These are phyloP conservation scores for Triplophysa bombifrons DNA, from an alignment of 2,797 vertebrate species.

Conservation along the genomic window DNA sequence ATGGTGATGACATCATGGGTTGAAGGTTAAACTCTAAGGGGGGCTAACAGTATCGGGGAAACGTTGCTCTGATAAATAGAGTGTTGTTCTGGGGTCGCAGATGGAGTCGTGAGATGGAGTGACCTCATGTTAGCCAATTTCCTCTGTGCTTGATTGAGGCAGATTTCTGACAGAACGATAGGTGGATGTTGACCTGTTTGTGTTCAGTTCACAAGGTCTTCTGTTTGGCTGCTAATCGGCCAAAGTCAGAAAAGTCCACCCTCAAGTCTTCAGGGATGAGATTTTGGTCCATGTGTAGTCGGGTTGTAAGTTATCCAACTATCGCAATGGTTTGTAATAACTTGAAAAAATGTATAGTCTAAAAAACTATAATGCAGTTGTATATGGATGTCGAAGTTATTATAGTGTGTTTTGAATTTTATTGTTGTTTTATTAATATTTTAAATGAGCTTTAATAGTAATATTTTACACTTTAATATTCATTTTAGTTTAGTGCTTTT, in stretches of 20 bases:
- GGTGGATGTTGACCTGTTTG: background rate
- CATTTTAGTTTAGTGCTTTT: too few species aligned
- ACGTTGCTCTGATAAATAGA: constrained; percentile 38
- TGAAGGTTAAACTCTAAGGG: constrained; percentile 66
- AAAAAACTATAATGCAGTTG: too few species aligned
- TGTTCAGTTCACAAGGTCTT: too few species aligned
- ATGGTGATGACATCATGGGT: constrained; percentile 70
- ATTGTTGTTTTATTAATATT: too few species aligned
- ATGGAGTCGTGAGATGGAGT: constrained; percentile 52
- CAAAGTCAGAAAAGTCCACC: background rate
- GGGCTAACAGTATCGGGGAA: constrained; percentile 55
- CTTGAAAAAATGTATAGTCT: too few species aligned
- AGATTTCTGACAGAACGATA: background rate
- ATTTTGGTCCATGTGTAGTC: background rate
- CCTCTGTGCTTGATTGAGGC: constrained; percentile 51
- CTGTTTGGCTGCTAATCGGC: background rate
- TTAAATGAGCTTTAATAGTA: too few species aligned
- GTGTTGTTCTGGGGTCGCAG: constrained; percentile 68
- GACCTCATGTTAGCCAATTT: constrained; percentile 64
- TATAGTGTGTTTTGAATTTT: too few species aligned
- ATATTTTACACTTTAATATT: too few species aligned
- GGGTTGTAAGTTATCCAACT: too few species aligned
- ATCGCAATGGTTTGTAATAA: background rate
- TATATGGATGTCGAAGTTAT: too few species aligned
- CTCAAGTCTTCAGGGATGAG: background rate